Percentiles rank a stretch among this genome's conserved stretches.
phyloP scores from a whole-genome alignment of 2,888 invertebrate species.

The Stenoptilia bipunctidactyla region DNA sequence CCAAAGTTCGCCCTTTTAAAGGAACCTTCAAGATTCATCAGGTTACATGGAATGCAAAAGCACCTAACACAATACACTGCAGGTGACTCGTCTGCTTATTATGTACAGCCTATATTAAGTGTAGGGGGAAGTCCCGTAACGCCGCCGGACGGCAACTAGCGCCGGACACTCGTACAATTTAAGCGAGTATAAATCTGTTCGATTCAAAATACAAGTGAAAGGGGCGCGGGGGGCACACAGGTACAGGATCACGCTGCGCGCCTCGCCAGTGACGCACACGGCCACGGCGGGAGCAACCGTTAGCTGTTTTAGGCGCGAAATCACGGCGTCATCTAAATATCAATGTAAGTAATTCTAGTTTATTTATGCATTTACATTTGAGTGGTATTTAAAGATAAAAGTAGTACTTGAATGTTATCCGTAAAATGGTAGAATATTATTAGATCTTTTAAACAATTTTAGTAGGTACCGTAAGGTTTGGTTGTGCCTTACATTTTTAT shows the following conservation, averaged over 20 bases:
- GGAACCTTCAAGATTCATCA: slow-evolving; percentile 6
- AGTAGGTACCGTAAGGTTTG: too few species aligned
- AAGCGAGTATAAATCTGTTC: slow-evolving; percentile 3
- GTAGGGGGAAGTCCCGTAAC: slow-evolving; percentile 10
- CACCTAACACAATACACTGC: slow-evolving; percentile 2
- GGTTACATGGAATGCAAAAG: slow-evolving; percentile 3
- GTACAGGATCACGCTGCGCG: slow-evolving; percentile 11
- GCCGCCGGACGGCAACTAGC: slow-evolving; percentile 14
- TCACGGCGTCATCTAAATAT: slow-evolving; percentile 13
- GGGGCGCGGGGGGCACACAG: slow-evolving; percentile 10
- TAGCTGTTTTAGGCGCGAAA: slow-evolving; percentile 12
- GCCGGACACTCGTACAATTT: slow-evolving; percentile 13
- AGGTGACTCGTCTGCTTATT: slow-evolving; percentile 5
- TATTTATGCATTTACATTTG: slow-evolving; percentile 9
- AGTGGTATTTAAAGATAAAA: slow-evolving; percentile 7
- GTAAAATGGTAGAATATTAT: too few species aligned
- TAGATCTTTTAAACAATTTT: too few species aligned
- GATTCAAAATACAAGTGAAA: slow-evolving; percentile 9
- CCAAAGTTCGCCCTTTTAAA: slow-evolving; percentile 4
- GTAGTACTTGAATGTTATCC: slow-evolving; percentile 10
- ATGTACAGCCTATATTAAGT: slow-evolving; percentile 3
- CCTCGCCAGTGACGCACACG: slow-evolving; percentile 8
- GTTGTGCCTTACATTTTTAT: too few species aligned
- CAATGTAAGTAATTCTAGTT: slow-evolving; percentile 10
- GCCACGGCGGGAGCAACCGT: slow-evolving; percentile 7